Evolutionary conservation across 2,797 vertebrate species (phyloP), one percentile per base, ranked within the genome.

Genomic region (Diplodus sargus): DNA sequence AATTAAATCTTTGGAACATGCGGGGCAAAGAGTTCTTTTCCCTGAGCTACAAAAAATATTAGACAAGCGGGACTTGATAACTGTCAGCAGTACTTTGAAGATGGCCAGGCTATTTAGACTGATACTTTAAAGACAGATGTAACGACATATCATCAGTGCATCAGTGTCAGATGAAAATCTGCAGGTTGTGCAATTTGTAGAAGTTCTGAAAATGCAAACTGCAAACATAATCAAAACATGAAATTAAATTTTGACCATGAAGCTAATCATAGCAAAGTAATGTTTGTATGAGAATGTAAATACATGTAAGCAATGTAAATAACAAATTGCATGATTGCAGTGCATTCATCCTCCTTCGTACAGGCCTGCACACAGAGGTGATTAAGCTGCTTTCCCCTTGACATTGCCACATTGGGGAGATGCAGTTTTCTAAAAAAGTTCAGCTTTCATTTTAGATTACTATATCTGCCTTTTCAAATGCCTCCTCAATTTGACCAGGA

Each of bases 1-100:
- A 64, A 83, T 78, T 49, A 58, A 72, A 78, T 82, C 45, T 87
- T 75, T 74, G 52, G 47, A 67, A 78, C 39, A 82, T 64, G 15
- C 54, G 72, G 47, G 74, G 28, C 56, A 78, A 68, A 61, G 20
- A 51, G 47, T 53, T 47, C 3, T 76, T 85, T 76, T 51, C 68
- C 47, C 63, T 67, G 53, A 69, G 62, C 58, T 63, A 63, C 17
- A 78, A 79, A 87, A 39, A 39, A 65, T 23, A 66, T 79, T 57
- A 69, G 28, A 48, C 16, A 57, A 70, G 28, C 54, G 64, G 9
- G 70, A 66, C 45, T 76, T 70, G 73, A 83, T 48, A 70, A 60
- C 25, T 82, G 54, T 68, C 73, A 83, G 53, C 28, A 43, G 2
- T 23, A 8, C 47, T 70, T 73, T 66, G 23, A 22, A 76, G 23